These are phyloP conservation scores for Muntiacus muntjak DNA, from an alignment of 2,113 vertebrate genomes.

Conservation along the genomic window DNA sequence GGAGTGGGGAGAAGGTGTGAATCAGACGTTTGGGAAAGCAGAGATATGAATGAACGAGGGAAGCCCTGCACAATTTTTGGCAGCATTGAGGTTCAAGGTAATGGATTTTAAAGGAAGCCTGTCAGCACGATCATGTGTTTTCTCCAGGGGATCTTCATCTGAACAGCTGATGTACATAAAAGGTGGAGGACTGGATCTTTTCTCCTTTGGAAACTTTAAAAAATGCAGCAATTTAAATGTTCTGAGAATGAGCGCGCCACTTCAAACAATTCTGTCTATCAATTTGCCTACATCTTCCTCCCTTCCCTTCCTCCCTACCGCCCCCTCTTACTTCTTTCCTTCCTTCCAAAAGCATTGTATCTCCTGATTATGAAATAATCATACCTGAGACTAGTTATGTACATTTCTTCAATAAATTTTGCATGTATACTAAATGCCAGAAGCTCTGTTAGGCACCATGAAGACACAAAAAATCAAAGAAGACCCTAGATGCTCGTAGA, in stretches of 20 bases:
- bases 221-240: neutral
- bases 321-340: neutral
- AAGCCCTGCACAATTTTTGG: rapidly evolving
- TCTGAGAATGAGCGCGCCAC: neutral
- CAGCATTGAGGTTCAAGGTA: neutral
- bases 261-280: neutral
- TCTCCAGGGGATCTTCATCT: neutral
- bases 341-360: neutral
- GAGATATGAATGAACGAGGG: rapidly evolving
- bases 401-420: neutral
- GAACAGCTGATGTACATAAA: neutral
- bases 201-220: neutral
- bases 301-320: rapidly evolving
- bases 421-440: neutral
- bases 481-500: neutral
- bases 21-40: neutral
- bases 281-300: neutral
- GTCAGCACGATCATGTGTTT: neutral
- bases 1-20: neutral
- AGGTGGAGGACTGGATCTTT: neutral
- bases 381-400: neutral
- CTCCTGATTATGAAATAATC: neutral
- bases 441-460: neutral
- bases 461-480: neutral
- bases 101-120: neutral